These are phyloP conservation scores for Drosophila longiperda DNA, from an alignment of 2,888 invertebrate genomes.

Conservation along the genomic window DNA sequence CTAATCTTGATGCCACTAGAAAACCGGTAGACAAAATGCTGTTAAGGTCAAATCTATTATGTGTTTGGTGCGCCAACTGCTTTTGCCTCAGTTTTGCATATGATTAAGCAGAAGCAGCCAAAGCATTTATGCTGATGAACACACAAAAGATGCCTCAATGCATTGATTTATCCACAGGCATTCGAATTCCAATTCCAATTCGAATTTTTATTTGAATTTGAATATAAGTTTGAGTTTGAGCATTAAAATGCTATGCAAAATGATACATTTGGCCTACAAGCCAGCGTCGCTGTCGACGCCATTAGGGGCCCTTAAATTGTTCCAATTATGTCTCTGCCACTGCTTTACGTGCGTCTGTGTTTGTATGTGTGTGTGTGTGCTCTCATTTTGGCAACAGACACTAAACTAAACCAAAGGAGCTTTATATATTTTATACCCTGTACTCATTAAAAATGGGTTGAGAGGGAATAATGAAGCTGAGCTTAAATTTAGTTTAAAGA, in stretches of 20 bases:
- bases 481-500: background rate
- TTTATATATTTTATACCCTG: conserved; percentile 44
- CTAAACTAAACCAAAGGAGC: conserved; percentile 51
- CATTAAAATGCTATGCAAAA: conserved; percentile 55
- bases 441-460: background rate
- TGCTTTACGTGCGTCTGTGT: conserved; percentile 37
- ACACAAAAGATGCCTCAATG: conserved; percentile 21
- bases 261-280: conserved; percentile 69
- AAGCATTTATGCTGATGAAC: conserved; percentile 9
- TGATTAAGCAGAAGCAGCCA: conserved; percentile 38
- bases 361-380: conserved; percentile 46
- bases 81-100: conserved; percentile 43
- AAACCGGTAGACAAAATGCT: conserved; percentile 73
- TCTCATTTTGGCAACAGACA: conserved; percentile 63
- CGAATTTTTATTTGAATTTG: conserved; percentile 15
- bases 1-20: conserved; percentile 59
- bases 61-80: conserved; percentile 18
- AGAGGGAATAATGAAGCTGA: background rate
- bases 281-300: conserved; percentile 55
- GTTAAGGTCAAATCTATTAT: conserved; percentile 77
- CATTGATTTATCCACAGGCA: conserved; percentile 49
- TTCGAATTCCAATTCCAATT: conserved; percentile 39
- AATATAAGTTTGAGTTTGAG: conserved; percentile 62
- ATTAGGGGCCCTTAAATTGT: conserved; percentile 79
- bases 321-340: conserved; percentile 73